phyloP scores from a whole-genome alignment of 1,140 invertebrate genomes.

The Ceratoteleas bidentatus region DNA sequence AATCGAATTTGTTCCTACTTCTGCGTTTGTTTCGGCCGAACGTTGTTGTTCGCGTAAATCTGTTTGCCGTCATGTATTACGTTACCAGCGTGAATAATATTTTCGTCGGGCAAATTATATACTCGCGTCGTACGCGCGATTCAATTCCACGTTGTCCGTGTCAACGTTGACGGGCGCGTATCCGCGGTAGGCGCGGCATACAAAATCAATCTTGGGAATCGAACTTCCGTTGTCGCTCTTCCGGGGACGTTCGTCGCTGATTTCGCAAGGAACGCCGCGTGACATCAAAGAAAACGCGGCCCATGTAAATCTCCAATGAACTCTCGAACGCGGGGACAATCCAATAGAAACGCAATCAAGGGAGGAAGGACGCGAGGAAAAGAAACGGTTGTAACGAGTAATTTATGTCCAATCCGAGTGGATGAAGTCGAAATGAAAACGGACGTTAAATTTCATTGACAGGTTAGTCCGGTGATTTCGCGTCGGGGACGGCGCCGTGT shows the following conservation, averaged over 20 bases:
- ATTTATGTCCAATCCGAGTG: conserved; percentile 49
- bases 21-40: neutral
- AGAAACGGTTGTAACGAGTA: conserved; percentile 49
- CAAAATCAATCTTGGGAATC: conserved; percentile 76
- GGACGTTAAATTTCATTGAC: conserved; percentile 46
- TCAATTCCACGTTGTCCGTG: conserved; percentile 67
- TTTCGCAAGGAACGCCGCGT: conserved; percentile 41
- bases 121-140: conserved; percentile 66
- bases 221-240: conserved; percentile 74
- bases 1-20: neutral
- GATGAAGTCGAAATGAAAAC: conserved; percentile 52
- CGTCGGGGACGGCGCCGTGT: neutral
- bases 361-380: conserved; percentile 37
- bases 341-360: conserved; percentile 57
- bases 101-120: conserved; percentile 61
- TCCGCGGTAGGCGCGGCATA: conserved; percentile 71
- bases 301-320: conserved; percentile 61
- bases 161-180: conserved; percentile 72
- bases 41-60: conserved; percentile 16
- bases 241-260: conserved; percentile 60
- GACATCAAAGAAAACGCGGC: conserved; percentile 55
- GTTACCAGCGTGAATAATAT: conserved; percentile 52
- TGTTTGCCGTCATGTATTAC: conserved; percentile 28
- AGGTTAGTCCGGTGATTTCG: conserved; percentile 32
- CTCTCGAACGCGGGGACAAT: conserved; percentile 38